A percentile compares a stretch with the other conserved stretches of the same genome.
Evolutionary conservation across 2,113 vertebrate genomes (phyloP).

Genomic region (Cyprinodon tularosa): DNA sequence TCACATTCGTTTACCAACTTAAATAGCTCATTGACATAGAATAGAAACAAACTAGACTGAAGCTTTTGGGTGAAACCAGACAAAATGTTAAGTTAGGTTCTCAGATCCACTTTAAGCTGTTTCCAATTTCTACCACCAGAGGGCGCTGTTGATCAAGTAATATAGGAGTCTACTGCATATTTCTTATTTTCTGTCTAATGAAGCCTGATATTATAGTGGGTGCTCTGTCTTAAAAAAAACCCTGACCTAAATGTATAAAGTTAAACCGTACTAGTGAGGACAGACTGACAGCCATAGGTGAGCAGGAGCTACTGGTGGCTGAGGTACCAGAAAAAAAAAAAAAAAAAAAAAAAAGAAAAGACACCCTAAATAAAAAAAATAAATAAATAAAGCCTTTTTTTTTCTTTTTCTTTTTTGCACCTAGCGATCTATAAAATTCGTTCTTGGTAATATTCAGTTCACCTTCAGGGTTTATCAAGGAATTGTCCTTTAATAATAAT

Average conservation of each 20-base stretch:
- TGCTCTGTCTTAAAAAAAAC: not conserved
- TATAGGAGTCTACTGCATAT: not conserved
- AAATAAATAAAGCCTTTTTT: no score
- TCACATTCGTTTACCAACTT: no score
- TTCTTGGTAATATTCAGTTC: not conserved
- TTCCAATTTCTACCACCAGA: conserved; percentile 30
- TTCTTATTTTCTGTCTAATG: not conserved
- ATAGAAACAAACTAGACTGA: no score
- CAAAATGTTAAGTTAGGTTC: no score
- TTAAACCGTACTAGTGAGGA: not conserved
- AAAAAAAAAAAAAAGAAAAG: no score
- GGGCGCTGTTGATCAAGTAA: conserved; percentile 28
- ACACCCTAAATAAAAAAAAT: no score
- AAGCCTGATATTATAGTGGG: no score
- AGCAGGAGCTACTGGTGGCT: not conserved
- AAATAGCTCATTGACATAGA: no score
- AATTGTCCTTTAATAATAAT: no score
- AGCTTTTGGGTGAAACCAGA: no score
- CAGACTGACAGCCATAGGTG: not conserved
- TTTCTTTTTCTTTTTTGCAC: not conserved
- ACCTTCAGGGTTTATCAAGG: no score
- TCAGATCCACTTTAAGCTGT: not conserved
- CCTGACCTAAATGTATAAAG: not conserved
- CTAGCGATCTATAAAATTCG: not conserved
- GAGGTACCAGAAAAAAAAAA: no score